phyloP scores from a whole-genome alignment of 2,113 vertebrate genomes.

The Malurus cyaneus region DNA sequence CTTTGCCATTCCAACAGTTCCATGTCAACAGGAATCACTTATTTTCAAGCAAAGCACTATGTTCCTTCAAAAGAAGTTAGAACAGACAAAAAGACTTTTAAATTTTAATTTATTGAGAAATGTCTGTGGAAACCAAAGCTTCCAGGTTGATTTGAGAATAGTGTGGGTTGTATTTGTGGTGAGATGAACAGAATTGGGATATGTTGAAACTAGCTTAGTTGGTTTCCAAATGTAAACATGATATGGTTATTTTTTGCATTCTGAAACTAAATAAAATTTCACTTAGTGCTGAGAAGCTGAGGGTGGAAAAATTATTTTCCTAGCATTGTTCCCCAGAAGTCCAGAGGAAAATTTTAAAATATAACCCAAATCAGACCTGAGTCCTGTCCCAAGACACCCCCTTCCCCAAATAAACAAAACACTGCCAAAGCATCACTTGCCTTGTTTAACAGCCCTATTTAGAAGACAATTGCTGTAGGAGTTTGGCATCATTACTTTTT shows the following conservation, averaged over 20 bases:
- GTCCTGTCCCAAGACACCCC: neutral
- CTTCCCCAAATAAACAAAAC: neutral
- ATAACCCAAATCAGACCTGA: neutral
- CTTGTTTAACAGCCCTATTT: neutral
- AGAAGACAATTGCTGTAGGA: neutral
- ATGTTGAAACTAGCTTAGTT: constrained; percentile 11
- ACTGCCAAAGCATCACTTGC: neutral
- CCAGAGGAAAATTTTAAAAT: neutral
- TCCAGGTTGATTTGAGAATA: neutral
- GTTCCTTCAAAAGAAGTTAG: neutral
- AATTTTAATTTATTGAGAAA: neutral
- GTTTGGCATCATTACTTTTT: neutral
- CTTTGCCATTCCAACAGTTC: neutral
- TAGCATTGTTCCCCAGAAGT: neutral
- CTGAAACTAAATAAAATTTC: neutral
- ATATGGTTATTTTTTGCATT: neutral
- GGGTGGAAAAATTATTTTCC: neutral
- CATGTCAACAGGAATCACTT: neutral
- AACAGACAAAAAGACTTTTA: neutral
- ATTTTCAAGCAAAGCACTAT: neutral
- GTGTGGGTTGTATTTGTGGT: neutral
- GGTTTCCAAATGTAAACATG: neutral
- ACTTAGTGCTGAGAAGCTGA: neutral
- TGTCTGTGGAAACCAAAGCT: neutral
- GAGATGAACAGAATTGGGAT: neutral